A percentile compares a stretch with the other conserved stretches of the same genome.
phyloP scores from a whole-genome alignment of 2,797 vertebrate species.

The Parauchenoglanis ngamensis region DNA sequence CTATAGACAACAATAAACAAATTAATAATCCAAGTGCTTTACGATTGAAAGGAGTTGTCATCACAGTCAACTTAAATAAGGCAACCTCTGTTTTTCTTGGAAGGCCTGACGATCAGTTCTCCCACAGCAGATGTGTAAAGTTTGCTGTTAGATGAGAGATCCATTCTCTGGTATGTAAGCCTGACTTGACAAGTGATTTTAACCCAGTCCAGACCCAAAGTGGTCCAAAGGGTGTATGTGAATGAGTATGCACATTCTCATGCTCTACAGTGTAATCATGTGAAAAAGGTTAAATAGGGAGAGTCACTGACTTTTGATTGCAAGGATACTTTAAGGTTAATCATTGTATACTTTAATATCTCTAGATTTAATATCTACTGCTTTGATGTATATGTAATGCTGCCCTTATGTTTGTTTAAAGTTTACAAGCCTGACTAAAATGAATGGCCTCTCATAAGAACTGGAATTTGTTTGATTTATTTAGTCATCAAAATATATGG shows the following conservation, averaged over 20 bases:
- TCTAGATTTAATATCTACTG: background rate
- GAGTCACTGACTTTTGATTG: background rate
- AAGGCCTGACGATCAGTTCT: background rate
- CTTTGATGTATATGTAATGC: conserved; percentile 8
- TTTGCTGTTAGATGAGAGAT: conserved; percentile 25
- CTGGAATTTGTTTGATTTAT: background rate
- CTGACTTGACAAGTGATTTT: conserved; percentile 32
- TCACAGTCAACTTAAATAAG: conserved; percentile 2
- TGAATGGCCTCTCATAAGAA: background rate
- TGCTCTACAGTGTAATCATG: background rate
- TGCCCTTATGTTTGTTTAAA: background rate
- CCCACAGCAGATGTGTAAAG: background rate
- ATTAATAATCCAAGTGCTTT: background rate
- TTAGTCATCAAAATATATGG: background rate
- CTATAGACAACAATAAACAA: background rate
- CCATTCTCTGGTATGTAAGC: conserved; percentile 20
- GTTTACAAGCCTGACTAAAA: conserved; percentile 23
- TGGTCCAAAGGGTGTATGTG: background rate
- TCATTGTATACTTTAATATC: conserved; percentile 12
- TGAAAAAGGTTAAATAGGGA: conserved; percentile 6
- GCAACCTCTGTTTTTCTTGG: background rate
- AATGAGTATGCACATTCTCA: conserved; percentile 10
- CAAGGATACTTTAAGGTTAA: background rate
- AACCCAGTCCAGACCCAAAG: background rate
- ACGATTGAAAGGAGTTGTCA: background rate